Conservation (phyloP, 2,797 vertebrate genomes). For the Zonotrichia albicollis region DNA sequence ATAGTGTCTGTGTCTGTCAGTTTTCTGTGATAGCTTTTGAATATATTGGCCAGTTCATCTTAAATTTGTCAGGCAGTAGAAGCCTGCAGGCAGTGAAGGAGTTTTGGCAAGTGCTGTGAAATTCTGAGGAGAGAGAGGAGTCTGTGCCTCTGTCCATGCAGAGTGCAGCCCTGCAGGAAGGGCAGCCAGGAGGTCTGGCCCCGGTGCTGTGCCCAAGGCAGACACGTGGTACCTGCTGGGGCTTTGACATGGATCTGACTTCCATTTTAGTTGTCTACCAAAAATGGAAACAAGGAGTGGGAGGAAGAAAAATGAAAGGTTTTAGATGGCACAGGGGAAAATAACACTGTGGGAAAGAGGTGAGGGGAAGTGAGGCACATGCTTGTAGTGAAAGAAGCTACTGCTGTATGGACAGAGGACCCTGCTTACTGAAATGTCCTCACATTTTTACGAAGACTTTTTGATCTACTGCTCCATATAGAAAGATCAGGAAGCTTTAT, state of each 20-base stretch:
- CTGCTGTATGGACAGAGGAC: background rate
- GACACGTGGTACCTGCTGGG: background rate
- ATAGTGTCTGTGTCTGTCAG: background rate
- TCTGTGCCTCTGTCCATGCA: fast-evolving
- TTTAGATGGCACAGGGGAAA: background rate
- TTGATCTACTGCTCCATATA: background rate
- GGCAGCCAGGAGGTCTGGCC: too few relatives aligned
- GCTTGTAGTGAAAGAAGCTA: background rate
- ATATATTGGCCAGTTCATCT: background rate
- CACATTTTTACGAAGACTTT: background rate
- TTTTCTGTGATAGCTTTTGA: background rate
- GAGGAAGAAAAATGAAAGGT: background rate
- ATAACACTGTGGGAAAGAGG: background rate
- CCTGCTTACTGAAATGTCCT: background rate
- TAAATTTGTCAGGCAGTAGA: background rate
- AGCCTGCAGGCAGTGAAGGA: background rate
- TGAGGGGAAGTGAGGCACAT: fast-evolving
- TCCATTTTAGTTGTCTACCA: background rate
- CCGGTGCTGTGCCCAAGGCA: background rate
- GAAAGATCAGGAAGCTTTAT: background rate
- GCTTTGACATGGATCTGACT: background rate
- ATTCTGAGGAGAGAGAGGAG: background rate
- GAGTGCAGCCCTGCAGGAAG: background rate
- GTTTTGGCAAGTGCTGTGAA: background rate
- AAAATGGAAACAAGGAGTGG: background rate